A percentile compares a stretch with the other conserved stretches of the same genome.
phyloP scores from a whole-genome alignment of 1,140 invertebrate species.

The Bombyx mori region ASM3026992v2 NC_085131.1:8725001-8725500 shows the following conservation, averaged over 20 bases:
- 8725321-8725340: slow-evolving; percentile 87
- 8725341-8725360: slow-evolving; percentile 86
- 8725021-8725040: no score
- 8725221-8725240: neutral
- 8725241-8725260: neutral
- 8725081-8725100: no score
- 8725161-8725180: no score
- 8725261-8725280: slow-evolving; percentile 68
- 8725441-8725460: slow-evolving; percentile 47
- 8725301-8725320: slow-evolving; percentile 86
- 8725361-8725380: slow-evolving; percentile 79
- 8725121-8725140: no score
- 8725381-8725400: slow-evolving; percentile 53
- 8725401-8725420: slow-evolving; percentile 64
- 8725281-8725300: slow-evolving; percentile 86
- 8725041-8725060: no score
- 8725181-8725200: neutral
- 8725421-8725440: slow-evolving; percentile 79
- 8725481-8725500: no score
- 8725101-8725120: no score
- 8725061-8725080: no score
- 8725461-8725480: no score
- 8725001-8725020: no score
- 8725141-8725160: no score
- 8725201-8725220: neutral